These are phyloP conservation scores for Chloroceryle amazona DNA, from an alignment of 2,797 vertebrate species.

Conservation along the genomic window DNA sequence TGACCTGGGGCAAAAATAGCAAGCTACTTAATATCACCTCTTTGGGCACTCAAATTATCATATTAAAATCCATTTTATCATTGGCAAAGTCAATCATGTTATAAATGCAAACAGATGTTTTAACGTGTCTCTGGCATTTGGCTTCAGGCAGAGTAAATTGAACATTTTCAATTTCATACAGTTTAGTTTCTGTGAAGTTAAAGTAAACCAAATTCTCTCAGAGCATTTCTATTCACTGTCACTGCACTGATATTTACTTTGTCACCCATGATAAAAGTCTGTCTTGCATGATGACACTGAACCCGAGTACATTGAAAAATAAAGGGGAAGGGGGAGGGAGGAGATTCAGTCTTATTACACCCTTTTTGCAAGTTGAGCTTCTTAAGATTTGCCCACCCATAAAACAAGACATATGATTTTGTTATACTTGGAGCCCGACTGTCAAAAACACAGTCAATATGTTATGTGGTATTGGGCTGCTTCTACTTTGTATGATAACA, in stretches of 20 bases:
- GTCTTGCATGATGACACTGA: not conserved
- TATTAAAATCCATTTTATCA: conserved; percentile 72
- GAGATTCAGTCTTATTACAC: conserved; percentile 10
- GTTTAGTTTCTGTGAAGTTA: conserved; percentile 50
- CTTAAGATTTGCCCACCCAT: conserved; percentile 31
- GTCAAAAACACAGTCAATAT: not conserved
- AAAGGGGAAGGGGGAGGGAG: not conserved
- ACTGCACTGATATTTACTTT: conserved; percentile 21
- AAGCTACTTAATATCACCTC: conserved; percentile 60
- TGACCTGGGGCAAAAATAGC: not conserved
- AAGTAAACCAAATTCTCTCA: conserved; percentile 57
- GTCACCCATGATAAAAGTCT: conserved; percentile 25
- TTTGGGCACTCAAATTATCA: conserved; percentile 48
- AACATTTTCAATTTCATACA: conserved; percentile 45
- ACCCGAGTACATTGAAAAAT: not conserved
- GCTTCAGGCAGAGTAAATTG: conserved; percentile 22
- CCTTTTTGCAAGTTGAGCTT: not conserved
- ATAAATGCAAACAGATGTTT: conserved; percentile 70
- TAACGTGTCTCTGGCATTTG: conserved; percentile 49
- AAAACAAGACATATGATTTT: conserved; percentile 17
- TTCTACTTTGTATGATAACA: not conserved
- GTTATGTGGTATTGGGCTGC: not conserved
- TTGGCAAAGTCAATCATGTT: conserved; percentile 15
- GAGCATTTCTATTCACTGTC: conserved; percentile 21
- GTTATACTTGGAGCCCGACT: not conserved